Base-by-base conservation (phyloP, 2,113 vertebrate species). In the Neotragus moschatus region DNA sequence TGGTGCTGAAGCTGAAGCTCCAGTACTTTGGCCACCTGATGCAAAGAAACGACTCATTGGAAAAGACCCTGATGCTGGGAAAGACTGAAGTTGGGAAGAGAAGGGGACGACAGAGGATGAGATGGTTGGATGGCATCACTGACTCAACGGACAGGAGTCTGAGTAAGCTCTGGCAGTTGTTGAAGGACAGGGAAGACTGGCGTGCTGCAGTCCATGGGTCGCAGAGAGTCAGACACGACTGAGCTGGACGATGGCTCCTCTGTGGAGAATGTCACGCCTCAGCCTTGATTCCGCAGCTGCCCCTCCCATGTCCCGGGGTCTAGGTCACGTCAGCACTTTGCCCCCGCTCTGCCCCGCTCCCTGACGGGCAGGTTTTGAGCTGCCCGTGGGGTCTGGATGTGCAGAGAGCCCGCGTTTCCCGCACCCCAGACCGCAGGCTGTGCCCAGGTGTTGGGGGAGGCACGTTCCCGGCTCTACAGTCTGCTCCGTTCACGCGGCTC, bases 381-480 rank as follows among this genome's bases (percentile, higher is more conserved):
- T 7, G 33, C 26, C 66, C 1, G 5, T 36, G n/a, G 79, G 45
- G 60, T 16, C 60, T 36, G 14, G 2, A 9, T 9, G 75, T 10
- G 75, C 43, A 47, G 15, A 26, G 39, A 47, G 14, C 43, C 43
- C 1, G 4, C 2, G 14, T 30, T 28, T 47, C 16, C 28, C 5
- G 0, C 45, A 33, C 28, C 28, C 2, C 17, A 5, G 8, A 3
- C 28, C 8, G 2, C 15, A 19, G 28, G 77, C 45, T 15, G 49
- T 8, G 21, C 49, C 13, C 75, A 6, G 75, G 26, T 19, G 26
- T 0, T 21, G 30, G 47, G 19, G 43, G 25, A 28, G 30, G 11
- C 39, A 5, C 0, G 5, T 33, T 12, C 21, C 13, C 2, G 17
- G n/a, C 30, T 11, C 2, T 55, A 13, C 2, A 0, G 51, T 25